Base-by-base conservation (phyloP, 2,113 vertebrate genomes). In the Jaculus jaculus region DNA sequence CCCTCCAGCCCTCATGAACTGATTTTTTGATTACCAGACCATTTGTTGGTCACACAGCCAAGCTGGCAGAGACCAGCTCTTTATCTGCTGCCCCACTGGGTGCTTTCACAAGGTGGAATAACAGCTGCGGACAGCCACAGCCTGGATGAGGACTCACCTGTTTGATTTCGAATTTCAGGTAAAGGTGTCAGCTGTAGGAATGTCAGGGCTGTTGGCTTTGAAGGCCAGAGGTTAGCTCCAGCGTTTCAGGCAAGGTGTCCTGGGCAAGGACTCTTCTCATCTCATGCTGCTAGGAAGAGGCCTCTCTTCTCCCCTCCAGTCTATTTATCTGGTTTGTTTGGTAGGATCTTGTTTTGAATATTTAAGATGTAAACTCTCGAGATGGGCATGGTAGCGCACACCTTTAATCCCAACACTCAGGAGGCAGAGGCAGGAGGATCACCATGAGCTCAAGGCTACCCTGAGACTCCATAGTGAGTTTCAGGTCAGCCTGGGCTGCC, bases 111-210 rank as follows among this genome's bases (percentile, higher is more conserved):
- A 37, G 39, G 60, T 13, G 51, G 66, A 69, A 51, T 26, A 68
- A 13, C 77, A 58, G 32, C 58, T 32, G 23, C 21, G 58, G 80
- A 73, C 28, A 92, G 23, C 63, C 32, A 30, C 0, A 1, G 4
- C 17, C 21, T 75, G 58, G 60, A 16, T 37, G n/a, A 83, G 30
- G 26, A 91, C 51, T 28, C 0, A 8, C 26, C 37, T 24, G 1
- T 65, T 90, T 84, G 26, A 51, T 90, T 95, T 95, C 37, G 75
- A 39, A 85, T 95, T 95, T 42, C 68, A 95, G 83, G 16, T 71
- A 77, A 80, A 84, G 30, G 6, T 84, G 61, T 61, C 89, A 63
- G 28, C 28, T 90, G 84, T 0, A 42, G 88, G 79, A 84, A 51
- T n/a, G n/a, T 81, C 75, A 73, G 75, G 16, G 9, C 7, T 51